Evolutionary conservation across 2,113 vertebrate genomes (phyloP).

Genomic region (Hemichromis elongatus): DNA sequence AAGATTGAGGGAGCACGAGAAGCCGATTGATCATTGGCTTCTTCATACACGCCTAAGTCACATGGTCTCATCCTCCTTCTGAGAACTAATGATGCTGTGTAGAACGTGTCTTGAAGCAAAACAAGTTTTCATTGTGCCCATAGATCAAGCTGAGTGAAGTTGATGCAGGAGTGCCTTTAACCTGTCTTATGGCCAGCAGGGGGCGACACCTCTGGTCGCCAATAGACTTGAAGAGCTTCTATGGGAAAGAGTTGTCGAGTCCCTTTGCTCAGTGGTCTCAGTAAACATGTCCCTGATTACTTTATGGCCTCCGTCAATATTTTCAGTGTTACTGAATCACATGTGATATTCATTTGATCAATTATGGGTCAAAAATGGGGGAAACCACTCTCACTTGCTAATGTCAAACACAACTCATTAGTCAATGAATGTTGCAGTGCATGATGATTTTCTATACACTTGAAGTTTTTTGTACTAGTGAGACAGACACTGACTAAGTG

Average conservation of each 20-base stretch:
- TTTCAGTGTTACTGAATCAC: neutral
- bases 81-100: neutral
- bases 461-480: neutral
- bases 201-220: neutral
- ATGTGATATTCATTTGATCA: neutral
- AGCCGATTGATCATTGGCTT: neutral
- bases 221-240: neutral
- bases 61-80: neutral
- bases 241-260: neutral
- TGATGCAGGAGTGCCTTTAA: neutral
- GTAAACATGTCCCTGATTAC: neutral
- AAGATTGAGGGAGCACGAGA: neutral
- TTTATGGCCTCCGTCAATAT: neutral
- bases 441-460: neutral
- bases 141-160: neutral
- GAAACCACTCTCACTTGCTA: neutral
- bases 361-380: neutral
- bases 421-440: neutral
- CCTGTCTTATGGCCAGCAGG: neutral
- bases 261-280: neutral
- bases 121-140: neutral
- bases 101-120: neutral
- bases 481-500: neutral
- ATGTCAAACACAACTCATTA: neutral
- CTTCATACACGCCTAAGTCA: too few relatives aligned